Evolutionary conservation across 2,888 invertebrate species (phyloP).

Genomic region (Himalopsyche japonica): DNA sequence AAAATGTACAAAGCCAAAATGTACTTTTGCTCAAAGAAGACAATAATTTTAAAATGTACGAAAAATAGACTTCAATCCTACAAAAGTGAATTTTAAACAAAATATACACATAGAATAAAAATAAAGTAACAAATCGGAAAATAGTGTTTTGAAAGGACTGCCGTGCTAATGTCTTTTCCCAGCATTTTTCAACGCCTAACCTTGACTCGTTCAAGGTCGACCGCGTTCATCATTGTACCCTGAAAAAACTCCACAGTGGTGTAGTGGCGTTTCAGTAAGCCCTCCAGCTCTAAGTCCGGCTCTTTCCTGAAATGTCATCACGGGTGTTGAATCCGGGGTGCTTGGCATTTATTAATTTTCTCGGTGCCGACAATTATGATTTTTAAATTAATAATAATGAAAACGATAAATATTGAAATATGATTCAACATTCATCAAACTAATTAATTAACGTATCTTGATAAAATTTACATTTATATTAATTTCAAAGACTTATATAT

Average conservation of each 20-base stretch:
- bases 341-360: too few relatives aligned
- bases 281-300: slow-evolving; percentile 99
- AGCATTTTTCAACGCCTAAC: slow-evolving; percentile 67
- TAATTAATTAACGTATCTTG: too few relatives aligned
- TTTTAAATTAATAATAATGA: too few relatives aligned
- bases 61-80: slow-evolving; percentile 42
- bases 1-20: slow-evolving; percentile 42
- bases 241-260: slow-evolving; percentile 99
- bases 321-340: slow-evolving; percentile 10
- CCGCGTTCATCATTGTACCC: slow-evolving; percentile 99
- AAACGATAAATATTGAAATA: too few relatives aligned
- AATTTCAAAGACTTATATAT: too few relatives aligned
- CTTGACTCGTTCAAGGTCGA: slow-evolving; percentile 99
- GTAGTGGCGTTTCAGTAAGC: slow-evolving; percentile 99
- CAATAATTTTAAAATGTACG: slow-evolving; percentile 40
- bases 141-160: slow-evolving; percentile 56
- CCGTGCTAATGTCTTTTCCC: slow-evolving; percentile 60
- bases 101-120: slow-evolving; percentile 46
- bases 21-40: slow-evolving; percentile 42
- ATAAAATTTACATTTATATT: too few relatives aligned
- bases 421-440: too few relatives aligned
- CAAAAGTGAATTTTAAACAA: slow-evolving; percentile 41
- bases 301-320: slow-evolving; percentile 82
- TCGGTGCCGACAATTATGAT: too few relatives aligned
- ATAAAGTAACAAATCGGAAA: slow-evolving; percentile 24